These are phyloP conservation scores for Ommatoiulus sabulosus DNA, from an alignment of 2,888 invertebrate genomes.

Conservation along the genomic window DNA sequence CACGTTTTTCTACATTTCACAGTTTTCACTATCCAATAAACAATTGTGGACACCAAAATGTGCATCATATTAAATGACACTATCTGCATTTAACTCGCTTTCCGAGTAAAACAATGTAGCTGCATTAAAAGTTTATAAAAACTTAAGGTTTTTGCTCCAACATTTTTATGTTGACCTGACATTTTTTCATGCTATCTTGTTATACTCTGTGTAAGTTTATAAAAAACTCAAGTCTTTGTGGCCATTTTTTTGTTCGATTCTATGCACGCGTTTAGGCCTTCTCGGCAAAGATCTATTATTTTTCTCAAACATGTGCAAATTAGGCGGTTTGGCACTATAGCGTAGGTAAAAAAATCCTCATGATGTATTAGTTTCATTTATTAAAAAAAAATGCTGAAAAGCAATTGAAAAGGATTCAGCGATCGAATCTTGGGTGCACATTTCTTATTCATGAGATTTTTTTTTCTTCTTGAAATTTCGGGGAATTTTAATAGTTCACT, in stretches of 20 bases:
- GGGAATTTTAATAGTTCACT: slow-evolving; percentile 40
- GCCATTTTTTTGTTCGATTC: neutral
- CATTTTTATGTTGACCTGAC: slow-evolving; percentile 3
- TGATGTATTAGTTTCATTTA: slow-evolving; percentile 15
- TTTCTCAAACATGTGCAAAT: slow-evolving; percentile 30
- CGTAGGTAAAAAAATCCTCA: neutral
- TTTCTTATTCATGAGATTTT: slow-evolving; percentile 32
- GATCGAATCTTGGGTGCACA: neutral
- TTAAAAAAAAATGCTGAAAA: slow-evolving; percentile 7
- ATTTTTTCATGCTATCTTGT: neutral
- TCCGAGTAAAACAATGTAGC: neutral
- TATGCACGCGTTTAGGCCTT: neutral
- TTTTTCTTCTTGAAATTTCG: neutral
- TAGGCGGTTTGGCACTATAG: slow-evolving; percentile 2
- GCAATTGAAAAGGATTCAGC: neutral
- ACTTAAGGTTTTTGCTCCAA: neutral
- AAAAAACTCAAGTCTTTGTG: neutral
- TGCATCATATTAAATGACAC: neutral
- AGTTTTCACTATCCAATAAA: neutral
- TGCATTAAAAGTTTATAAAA: neutral
- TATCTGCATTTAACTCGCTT: neutral
- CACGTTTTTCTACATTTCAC: neutral
- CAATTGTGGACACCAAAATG: neutral
- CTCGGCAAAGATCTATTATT: neutral
- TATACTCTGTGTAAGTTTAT: neutral